Evolutionary conservation across 2,888 invertebrate species (phyloP).

Genomic region (Lasioglossum malachurum): DNA sequence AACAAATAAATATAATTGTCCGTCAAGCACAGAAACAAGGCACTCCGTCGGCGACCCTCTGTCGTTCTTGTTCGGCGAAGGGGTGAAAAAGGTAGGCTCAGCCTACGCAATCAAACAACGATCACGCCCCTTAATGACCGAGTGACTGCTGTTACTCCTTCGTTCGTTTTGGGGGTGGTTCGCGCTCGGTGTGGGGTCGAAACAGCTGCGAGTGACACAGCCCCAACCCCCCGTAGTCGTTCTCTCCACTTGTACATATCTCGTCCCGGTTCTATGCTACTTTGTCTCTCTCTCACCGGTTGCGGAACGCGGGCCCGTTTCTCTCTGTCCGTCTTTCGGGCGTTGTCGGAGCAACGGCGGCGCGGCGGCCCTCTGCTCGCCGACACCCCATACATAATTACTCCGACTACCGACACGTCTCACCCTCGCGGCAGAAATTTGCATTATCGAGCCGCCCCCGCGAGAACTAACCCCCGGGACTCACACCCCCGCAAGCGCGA

Average conservation of each 20-base stretch:
- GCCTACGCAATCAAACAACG: slow-evolving; percentile 79
- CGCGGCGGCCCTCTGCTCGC: slow-evolving; percentile 18
- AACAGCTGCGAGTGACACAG: slow-evolving; percentile 80
- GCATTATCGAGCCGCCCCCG: slow-evolving; percentile 72
- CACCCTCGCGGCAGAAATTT: slow-evolving; percentile 71
- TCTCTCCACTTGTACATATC: slow-evolving; percentile 62
- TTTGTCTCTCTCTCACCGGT: slow-evolving; percentile 20
- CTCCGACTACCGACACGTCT: slow-evolving; percentile 66
- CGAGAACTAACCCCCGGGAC: slow-evolving; percentile 38
- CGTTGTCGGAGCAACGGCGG: slow-evolving; percentile 35
- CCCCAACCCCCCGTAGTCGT: slow-evolving; percentile 43
- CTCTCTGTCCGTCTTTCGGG: slow-evolving; percentile 32
- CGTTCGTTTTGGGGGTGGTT: slow-evolving; percentile 64
- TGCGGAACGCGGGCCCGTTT: slow-evolving; percentile 10
- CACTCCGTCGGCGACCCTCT: background rate
- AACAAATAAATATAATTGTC: background rate
- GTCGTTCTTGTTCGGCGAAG: slow-evolving; percentile 13
- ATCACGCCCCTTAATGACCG: slow-evolving; percentile 80
- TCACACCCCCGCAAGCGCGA: slow-evolving; percentile 42
- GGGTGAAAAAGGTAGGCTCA: slow-evolving; percentile 62
- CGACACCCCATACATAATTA: slow-evolving; percentile 75
- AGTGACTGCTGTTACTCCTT: slow-evolving; percentile 76
- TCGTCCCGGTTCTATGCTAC: slow-evolving; percentile 54
- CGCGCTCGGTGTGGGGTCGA: slow-evolving; percentile 68
- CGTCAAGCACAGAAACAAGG: slow-evolving; percentile 28